A percentile compares a stretch with the other conserved stretches of the same genome.
These are phyloP conservation scores for Hydrotaea diabolus DNA, from an alignment of 2,888 invertebrate genomes.

Conservation along the genomic window DNA sequence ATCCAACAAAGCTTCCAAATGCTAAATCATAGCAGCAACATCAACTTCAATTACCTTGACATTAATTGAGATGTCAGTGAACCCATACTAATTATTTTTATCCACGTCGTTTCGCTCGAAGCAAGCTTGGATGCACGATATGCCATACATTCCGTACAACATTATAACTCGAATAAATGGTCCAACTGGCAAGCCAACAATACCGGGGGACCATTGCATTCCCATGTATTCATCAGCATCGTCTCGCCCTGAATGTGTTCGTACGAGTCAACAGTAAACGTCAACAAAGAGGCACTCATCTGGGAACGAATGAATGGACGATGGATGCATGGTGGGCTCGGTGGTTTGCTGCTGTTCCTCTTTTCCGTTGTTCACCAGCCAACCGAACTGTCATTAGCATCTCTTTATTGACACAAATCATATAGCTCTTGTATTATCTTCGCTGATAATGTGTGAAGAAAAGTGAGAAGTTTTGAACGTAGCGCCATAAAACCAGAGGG, in stretches of 20 bases:
- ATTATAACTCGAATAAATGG: not conserved
- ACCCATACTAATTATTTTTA: constrained; percentile 30
- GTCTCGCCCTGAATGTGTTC: not conserved
- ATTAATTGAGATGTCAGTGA: constrained; percentile 65
- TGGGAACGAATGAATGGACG: not conserved
- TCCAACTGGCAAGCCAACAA: not conserved
- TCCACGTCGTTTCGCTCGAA: not conserved
- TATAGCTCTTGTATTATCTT: not conserved
- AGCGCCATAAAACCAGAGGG: not conserved
- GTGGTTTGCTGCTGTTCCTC: not conserved
- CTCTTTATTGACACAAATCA: not conserved
- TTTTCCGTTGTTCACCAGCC: not conserved
- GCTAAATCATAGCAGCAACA: not conserved
- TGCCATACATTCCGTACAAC: not conserved
- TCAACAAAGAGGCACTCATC: not conserved
- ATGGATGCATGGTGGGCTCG: not conserved
- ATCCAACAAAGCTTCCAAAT: not conserved
- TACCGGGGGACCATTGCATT: not conserved
- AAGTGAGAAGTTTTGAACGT: not conserved
- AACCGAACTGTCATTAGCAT: not conserved
- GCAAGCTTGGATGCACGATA: not conserved
- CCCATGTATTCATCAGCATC: not conserved
- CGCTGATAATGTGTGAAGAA: not conserved
- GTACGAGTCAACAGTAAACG: not conserved
- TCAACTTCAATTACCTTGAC: constrained; percentile 55